These are phyloP conservation scores for Axis porcinus DNA, from an alignment of 2,113 vertebrate genomes.

Conservation along the genomic window DNA sequence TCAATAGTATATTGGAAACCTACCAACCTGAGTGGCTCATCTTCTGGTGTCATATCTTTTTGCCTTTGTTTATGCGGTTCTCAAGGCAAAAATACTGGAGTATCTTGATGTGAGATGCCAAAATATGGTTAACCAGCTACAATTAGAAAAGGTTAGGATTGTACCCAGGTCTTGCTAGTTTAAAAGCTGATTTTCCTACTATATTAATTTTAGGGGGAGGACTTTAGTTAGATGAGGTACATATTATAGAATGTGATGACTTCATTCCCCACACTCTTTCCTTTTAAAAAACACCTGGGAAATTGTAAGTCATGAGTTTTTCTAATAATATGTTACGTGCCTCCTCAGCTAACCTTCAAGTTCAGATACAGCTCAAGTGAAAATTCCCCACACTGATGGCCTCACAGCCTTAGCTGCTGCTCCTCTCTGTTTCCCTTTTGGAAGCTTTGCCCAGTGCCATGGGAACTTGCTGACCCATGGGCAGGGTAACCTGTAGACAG, in stretches of 20 bases:
- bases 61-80: background rate
- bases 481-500: background rate
- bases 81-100: background rate
- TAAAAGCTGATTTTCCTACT: background rate
- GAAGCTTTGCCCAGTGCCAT: background rate
- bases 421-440: background rate
- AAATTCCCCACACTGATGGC: background rate
- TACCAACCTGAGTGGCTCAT: background rate
- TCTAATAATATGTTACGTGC: background rate
- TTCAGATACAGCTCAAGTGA: background rate
- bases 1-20: background rate
- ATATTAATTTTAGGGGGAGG: background rate
- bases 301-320: background rate
- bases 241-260: background rate
- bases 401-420: fast-evolving
- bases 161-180: background rate
- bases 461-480: background rate
- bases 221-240: background rate
- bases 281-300: background rate
- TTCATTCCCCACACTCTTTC: background rate
- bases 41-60: background rate
- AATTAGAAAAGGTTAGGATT: background rate
- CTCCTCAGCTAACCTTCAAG: background rate
- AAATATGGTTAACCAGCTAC: background rate
- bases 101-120: background rate